Percentiles rank a stretch among this genome's conserved stretches.
Conservation (phyloP, 1,140 invertebrate species). For the Helicorthomorpha holstii region DNA sequence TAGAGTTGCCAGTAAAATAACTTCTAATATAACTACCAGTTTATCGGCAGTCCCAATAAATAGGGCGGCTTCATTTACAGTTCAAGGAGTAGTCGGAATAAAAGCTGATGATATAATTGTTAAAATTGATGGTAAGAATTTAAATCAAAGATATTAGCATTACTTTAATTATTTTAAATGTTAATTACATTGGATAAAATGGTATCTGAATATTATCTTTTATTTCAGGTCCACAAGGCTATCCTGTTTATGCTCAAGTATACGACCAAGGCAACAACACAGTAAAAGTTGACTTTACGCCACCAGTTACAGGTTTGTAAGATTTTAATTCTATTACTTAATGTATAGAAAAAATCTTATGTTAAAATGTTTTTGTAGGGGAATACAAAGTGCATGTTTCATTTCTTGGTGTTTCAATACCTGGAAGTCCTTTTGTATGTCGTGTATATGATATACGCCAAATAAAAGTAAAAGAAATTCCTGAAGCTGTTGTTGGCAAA, state of each 20-base stretch:
- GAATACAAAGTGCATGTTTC: constrained; percentile 73
- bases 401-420: constrained; percentile 46
- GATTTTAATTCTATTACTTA: not conserved
- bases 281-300: constrained; percentile 72
- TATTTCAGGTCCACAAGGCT: constrained; percentile 12
- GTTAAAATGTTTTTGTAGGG: constrained; percentile 39
- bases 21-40: not conserved
- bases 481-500: constrained; percentile 75
- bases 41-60: constrained; percentile 11
- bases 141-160: constrained; percentile 2
- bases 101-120: constrained; percentile 81
- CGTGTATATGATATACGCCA: constrained; percentile 90
- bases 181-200: too few species aligned
- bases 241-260: constrained; percentile 64
- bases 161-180: constrained; percentile 3
- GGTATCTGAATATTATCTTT: not conserved
- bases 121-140: constrained; percentile 66
- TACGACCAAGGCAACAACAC: constrained; percentile 47
- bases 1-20: constrained; percentile 12
- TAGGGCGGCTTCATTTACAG: constrained; percentile 10
- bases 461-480: constrained; percentile 83
- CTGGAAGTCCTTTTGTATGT: constrained; percentile 75
- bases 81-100: constrained; percentile 43
- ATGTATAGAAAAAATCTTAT: constrained; percentile 10
- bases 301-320: constrained; percentile 21